A percentile compares a stretch with the other conserved stretches of the same genome.
Evolutionary conservation across 2,888 invertebrate genomes (phyloP).

Genomic region (Eupithecia pulchellata): DNA sequence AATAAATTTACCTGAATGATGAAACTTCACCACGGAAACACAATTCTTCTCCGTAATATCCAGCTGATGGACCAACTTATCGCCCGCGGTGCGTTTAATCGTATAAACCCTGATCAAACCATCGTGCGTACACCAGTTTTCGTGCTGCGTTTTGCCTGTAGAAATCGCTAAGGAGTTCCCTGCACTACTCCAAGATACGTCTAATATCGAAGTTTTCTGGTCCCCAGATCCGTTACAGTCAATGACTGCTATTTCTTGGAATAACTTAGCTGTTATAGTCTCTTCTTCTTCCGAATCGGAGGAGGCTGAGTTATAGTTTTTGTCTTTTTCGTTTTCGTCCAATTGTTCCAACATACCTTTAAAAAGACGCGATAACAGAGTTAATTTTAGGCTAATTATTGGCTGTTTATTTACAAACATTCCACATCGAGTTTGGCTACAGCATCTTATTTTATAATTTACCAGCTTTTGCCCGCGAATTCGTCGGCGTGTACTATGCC

Average conservation of each 20-base stretch:
- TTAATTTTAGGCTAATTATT: no score
- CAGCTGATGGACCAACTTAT: slow-evolving; percentile 59
- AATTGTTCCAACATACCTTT: slow-evolving; percentile 73
- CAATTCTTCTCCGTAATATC: slow-evolving; percentile 74
- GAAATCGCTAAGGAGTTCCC: slow-evolving; percentile 72
- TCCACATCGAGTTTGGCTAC: no score
- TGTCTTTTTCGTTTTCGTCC: slow-evolving; percentile 61
- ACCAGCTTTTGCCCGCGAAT: no score
- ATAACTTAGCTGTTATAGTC: slow-evolving; percentile 56
- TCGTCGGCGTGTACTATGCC: no score
- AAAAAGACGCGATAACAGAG: no score
- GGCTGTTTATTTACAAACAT: no score
- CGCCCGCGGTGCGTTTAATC: slow-evolving; percentile 79
- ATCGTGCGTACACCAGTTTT: slow-evolving; percentile 71
- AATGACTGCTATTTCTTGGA: slow-evolving; percentile 65
- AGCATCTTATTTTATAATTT: no score
- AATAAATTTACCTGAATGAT: slow-evolving; percentile 45
- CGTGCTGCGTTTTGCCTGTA: slow-evolving; percentile 67
- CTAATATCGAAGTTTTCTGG: slow-evolving; percentile 59
- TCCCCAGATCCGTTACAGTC: slow-evolving; percentile 66
- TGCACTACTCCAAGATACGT: slow-evolving; percentile 69
- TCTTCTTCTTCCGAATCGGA: slow-evolving; percentile 78
- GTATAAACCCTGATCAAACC: slow-evolving; percentile 71
- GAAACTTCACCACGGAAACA: slow-evolving; percentile 67
- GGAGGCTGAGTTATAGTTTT: slow-evolving; percentile 51